phyloP scores from a whole-genome alignment of 2,888 invertebrate genomes.

The Entomobrya proxima region DNA sequence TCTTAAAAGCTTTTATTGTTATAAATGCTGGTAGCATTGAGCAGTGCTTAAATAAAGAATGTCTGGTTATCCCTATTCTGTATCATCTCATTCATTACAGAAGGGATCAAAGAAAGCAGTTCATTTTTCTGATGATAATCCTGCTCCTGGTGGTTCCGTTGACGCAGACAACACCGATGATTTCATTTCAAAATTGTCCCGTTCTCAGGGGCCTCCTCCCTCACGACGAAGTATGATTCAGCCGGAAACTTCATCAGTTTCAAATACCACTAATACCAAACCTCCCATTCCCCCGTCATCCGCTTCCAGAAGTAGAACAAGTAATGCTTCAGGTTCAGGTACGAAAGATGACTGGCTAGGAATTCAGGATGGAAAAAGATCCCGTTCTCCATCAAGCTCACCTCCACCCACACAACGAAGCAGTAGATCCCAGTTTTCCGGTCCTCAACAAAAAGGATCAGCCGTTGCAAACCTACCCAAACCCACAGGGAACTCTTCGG shows the following conservation, averaged over 20 bases:
- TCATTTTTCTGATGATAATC: conserved; percentile 48
- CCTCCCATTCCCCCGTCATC: conserved; percentile 24
- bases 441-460: neutral
- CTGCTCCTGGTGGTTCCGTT: neutral
- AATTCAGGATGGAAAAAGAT: conserved; percentile 45
- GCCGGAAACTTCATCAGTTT: neutral
- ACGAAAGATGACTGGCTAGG: conserved; percentile 64
- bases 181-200: conserved; percentile 35
- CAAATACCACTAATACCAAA: neutral
- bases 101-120: conserved; percentile 39
- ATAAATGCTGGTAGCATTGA: neutral
- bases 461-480: neutral
- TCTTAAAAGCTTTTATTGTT: neutral
- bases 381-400: conserved; percentile 47
- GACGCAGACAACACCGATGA: conserved; percentile 5
- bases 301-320: conserved; percentile 1
- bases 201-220: neutral
- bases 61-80: neutral
- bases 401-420: conserved; percentile 31
- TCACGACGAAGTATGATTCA: conserved; percentile 29
- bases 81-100: neutral
- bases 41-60: neutral
- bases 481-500: conserved; percentile 19
- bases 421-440: neutral
- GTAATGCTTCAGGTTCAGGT: neutral